phyloP scores from a whole-genome alignment of 2,888 invertebrate species.

The Sphaeridia pumilis region DNA sequence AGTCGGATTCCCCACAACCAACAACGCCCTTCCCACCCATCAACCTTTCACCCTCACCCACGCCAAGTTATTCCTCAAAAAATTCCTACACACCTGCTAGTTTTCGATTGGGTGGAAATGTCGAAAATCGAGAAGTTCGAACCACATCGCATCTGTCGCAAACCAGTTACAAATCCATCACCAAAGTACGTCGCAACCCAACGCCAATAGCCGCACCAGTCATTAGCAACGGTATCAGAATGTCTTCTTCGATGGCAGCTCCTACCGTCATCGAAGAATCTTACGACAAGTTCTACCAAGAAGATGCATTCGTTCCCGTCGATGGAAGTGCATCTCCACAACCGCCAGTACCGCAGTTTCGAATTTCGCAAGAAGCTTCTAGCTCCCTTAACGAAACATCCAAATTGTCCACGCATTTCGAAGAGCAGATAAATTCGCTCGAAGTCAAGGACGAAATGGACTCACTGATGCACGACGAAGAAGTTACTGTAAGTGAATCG shows the following conservation, averaged over 20 bases:
- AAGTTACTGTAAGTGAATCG: conserved; percentile 4
- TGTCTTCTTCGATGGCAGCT: background rate
- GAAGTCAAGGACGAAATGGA: background rate
- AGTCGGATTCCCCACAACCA: conserved; percentile 31
- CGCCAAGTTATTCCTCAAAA: conserved; percentile 3
- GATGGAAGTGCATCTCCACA: conserved; percentile 4
- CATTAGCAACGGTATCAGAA: background rate
- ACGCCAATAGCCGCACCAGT: too few relatives aligned
- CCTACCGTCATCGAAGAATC: conserved; percentile 3
- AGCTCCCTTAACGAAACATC: background rate
- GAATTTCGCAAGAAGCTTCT: background rate
- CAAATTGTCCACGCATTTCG: too few relatives aligned
- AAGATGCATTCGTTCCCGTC: conserved; percentile 13
- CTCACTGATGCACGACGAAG: conserved; percentile 7
- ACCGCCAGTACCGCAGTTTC: conserved; percentile 7
- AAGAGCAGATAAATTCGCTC: too few relatives aligned
- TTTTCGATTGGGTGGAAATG: too few relatives aligned
- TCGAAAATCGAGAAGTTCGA: background rate
- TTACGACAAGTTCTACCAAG: conserved; percentile 13
- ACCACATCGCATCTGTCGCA: background rate
- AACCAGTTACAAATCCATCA: background rate
- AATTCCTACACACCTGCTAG: conserved; percentile 13
- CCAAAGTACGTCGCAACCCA: too few relatives aligned
- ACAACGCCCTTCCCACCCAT: conserved; percentile 35
- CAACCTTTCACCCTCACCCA: conserved; percentile 31